These are phyloP conservation scores for Ophonus ardosiacus DNA, from an alignment of 2,888 invertebrate species.

Conservation along the genomic window DNA sequence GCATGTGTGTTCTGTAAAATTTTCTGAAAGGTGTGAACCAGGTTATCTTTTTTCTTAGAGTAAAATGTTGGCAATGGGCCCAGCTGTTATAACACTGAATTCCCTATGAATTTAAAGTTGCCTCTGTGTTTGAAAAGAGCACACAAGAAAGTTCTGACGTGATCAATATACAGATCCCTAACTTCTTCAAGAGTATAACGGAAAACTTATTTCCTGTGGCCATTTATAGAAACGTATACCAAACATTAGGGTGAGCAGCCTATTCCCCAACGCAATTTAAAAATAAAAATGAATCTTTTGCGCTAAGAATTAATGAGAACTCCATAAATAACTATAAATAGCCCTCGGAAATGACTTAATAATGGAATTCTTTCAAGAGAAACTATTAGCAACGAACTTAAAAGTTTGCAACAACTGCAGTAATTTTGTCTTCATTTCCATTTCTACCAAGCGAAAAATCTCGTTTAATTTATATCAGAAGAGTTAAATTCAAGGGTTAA, in stretches of 20 bases:
- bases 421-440: constrained; percentile 36
- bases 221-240: not conserved
- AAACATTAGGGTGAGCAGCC: not conserved
- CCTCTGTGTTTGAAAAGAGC: not conserved
- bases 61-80: not conserved
- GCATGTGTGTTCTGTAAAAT: too few relatives aligned
- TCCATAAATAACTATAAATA: constrained; percentile 12
- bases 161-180: not conserved
- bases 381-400: constrained; percentile 24
- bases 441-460: constrained; percentile 17
- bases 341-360: not conserved
- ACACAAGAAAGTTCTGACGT: not conserved
- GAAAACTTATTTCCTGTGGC: not conserved
- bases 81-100: not conserved
- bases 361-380: constrained; percentile 24
- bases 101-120: not conserved
- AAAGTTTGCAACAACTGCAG: constrained; percentile 27
- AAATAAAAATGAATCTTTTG: not conserved
- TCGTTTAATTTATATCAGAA: constrained; percentile 25
- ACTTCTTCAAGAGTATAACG: not conserved
- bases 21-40: too few relatives aligned
- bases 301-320: not conserved
- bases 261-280: not conserved
- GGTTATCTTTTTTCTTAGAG: too few relatives aligned
- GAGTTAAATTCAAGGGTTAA: constrained; percentile 29